Base-by-base conservation (phyloP, 2,888 invertebrate genomes). In the Rotaria sp. region DNA sequence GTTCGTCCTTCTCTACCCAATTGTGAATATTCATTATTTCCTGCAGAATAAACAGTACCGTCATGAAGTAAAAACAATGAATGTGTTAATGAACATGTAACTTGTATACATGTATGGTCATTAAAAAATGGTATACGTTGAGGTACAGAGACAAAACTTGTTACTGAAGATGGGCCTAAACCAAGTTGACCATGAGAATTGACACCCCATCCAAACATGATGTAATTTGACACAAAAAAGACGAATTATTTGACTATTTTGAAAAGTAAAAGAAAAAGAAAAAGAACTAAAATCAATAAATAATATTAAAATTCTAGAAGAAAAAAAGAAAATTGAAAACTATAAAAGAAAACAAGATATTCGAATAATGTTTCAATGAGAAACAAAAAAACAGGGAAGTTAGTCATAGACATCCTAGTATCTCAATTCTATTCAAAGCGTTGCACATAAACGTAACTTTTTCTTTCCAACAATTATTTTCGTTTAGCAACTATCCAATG, bases 21-120 rank as follows among this genome's bases (percentile, higher is more conserved):
- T 91, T 98, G 97, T 1, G 96, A 95, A 89, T 94, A 94, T 89
- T 96, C 96, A 92, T 98, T 98, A 90, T 93, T 95, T 2, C 98
- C 98, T 92, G 96, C 97, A 3, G 96, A 94, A 91, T 94, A 96
- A 13, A 97, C 92, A 89, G 94, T 93, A 21, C 97, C 96, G 90
- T 94, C 93, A 87, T 92, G 92, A 0, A 95, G 94, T 0, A 96
- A 92, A 88, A 96, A 93, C 26, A 96, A 90, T 0, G 95, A 94
- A 90, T 96, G 96, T 88, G 94, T 94, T 89, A 94, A 94, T 41
- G 96, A 96, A 89, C 96, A 95, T 11, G 94, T 94, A 88, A 94
- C 88, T 75, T 90, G 85, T 45, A 85, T 84, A 35, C 84, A 84
- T 8, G 5, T 41, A 41, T 50, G 11, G 38, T 84, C 85, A 52